phyloP scores from a whole-genome alignment of 2,888 invertebrate genomes.

The Danaus chrysippus region DNA sequence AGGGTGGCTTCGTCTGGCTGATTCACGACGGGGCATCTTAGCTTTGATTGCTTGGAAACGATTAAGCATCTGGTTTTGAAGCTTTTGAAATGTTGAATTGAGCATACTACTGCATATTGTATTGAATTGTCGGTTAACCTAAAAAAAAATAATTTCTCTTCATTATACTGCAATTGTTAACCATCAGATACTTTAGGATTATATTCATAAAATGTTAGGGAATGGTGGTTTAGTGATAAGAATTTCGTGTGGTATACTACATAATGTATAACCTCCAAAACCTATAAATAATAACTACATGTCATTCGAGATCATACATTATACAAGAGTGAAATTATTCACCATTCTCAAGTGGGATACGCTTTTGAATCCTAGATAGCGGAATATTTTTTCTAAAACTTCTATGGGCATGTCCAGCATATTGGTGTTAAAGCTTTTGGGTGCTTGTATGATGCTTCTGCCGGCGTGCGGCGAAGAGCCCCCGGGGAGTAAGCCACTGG shows the following conservation, averaged over 20 bases:
- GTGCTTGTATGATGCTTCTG: conserved; percentile 55
- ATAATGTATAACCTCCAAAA: conserved; percentile 12
- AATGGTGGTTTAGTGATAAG: neutral
- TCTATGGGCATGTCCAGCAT: conserved; percentile 89
- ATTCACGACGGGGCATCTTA: conserved; percentile 94
- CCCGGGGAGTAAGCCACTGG: conserved; percentile 69
- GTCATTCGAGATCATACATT: neutral
- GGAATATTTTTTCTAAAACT: conserved; percentile 88
- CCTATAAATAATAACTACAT: too few species aligned
- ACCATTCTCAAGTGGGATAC: conserved; percentile 89
- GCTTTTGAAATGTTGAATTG: conserved; percentile 90
- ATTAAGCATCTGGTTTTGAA: conserved; percentile 91
- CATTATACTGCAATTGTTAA: too few species aligned
- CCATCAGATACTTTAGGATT: too few species aligned
- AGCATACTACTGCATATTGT: conserved; percentile 87
- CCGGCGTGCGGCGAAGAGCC: conserved; percentile 67
- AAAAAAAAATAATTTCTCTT: conserved; percentile 30
- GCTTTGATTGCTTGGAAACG: conserved; percentile 93
- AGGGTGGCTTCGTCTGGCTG: conserved; percentile 93
- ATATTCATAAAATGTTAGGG: too few species aligned
- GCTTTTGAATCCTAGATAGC: conserved; percentile 86
- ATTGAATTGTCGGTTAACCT: conserved; percentile 92
- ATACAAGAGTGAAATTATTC: conserved; percentile 58
- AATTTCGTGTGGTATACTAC: neutral
- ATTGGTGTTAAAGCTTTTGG: conserved; percentile 56